Percentiles rank a stretch among this genome's conserved stretches.
Evolutionary conservation across 2,113 vertebrate species (phyloP).

Genomic region (Bubo blakistoni): DNA sequence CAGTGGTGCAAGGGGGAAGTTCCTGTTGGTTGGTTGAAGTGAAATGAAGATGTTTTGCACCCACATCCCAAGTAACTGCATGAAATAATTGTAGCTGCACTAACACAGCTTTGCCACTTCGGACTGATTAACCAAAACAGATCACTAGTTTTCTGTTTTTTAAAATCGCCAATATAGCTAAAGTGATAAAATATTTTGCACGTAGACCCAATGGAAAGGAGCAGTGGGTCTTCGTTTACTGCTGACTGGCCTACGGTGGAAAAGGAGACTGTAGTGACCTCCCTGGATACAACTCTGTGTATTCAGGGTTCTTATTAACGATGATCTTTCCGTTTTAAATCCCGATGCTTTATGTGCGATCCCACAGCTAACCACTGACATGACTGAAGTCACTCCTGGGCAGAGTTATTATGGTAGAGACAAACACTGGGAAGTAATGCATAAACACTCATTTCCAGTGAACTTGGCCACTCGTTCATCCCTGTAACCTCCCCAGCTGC

Average conservation of each 20-base stretch:
- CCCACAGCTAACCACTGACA: not conserved
- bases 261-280: not conserved
- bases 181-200: not conserved
- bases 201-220: not conserved
- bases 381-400: not conserved
- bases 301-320: not conserved
- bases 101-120: not conserved
- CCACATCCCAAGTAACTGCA: not conserved
- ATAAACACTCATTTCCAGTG: conserved; percentile 18
- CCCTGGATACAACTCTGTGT: not conserved
- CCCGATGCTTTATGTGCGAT: not conserved
- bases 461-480: not conserved
- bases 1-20: not conserved
- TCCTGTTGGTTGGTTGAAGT: not conserved
- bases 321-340: not conserved
- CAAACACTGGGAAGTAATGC: not conserved
- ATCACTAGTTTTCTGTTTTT: not conserved
- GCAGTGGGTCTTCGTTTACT: not conserved
- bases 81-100: not conserved
- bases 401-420: not conserved
- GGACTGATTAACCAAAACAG: not conserved
- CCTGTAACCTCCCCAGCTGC: not conserved
- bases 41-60: not conserved
- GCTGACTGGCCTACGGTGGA: not conserved
- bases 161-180: not conserved